Evolutionary conservation across 2,113 vertebrate genomes (phyloP).

Genomic region (Progne subis): DNA sequence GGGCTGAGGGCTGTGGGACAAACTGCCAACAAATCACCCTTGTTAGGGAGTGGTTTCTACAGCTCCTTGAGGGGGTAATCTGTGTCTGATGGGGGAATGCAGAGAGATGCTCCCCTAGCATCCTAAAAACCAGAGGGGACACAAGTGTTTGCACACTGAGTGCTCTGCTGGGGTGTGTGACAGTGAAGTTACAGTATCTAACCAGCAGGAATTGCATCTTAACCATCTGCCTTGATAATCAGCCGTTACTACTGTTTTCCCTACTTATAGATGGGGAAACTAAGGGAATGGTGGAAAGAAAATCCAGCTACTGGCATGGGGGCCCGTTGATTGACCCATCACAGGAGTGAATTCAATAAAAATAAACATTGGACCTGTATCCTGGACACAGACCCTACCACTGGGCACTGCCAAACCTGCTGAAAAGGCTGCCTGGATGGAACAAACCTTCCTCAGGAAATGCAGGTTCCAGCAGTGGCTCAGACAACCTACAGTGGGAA

Average conservation of each 20-base stretch:
- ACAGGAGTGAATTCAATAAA: not conserved
- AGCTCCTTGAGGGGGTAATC: not conserved
- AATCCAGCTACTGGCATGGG: not conserved
- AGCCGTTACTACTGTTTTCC: not conserved
- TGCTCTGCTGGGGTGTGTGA: not conserved
- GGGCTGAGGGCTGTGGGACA: not conserved
- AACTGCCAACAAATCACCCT: not conserved
- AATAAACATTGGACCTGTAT: not conserved
- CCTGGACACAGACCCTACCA: not conserved
- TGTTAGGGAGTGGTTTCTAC: not conserved
- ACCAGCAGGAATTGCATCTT: not conserved
- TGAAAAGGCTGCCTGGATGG: not conserved
- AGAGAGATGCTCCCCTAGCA: not conserved
- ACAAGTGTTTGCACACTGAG: not conserved
- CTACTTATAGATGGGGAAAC: not conserved
- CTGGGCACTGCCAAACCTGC: not conserved
- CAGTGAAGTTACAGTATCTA: constrained; percentile 2
- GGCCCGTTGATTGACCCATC: not conserved
- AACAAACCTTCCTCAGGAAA: not conserved
- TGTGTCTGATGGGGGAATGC: not conserved
- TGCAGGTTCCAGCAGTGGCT: not conserved
- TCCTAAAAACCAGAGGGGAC: not conserved
- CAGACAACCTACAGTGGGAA: not conserved
- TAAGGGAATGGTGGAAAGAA: not conserved
- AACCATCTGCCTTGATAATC: not conserved